phyloP scores from a whole-genome alignment of 2,113 vertebrate genomes.

The Crocuta crocuta region DNA sequence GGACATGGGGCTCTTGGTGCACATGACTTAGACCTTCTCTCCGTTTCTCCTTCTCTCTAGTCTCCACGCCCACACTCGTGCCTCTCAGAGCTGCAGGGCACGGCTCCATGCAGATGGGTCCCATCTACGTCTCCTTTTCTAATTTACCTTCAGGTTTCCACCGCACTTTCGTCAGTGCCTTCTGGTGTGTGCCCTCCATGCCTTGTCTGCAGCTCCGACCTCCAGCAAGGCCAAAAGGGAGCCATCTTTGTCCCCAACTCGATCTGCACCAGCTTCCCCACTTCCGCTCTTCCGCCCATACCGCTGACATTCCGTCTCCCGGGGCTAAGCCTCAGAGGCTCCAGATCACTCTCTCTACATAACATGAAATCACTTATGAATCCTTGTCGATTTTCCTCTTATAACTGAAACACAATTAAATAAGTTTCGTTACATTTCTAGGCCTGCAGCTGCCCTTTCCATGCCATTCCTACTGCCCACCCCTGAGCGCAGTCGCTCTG shows the following conservation, averaged over 20 bases:
- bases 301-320: not conserved
- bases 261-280: not conserved
- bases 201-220: not conserved
- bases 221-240: not conserved
- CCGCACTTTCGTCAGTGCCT: not conserved
- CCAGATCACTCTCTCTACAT: not conserved
- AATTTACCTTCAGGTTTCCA: not conserved
- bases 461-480: no score
- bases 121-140: not conserved
- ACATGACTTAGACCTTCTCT: not conserved
- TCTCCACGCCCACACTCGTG: not conserved
- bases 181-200: not conserved
- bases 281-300: not conserved
- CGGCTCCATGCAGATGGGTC: not conserved
- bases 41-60: not conserved
- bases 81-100: not conserved
- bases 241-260: not conserved
- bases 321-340: accelerated
- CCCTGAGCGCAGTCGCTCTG: not conserved
- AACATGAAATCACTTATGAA: not conserved
- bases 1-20: not conserved
- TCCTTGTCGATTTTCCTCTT: not conserved
- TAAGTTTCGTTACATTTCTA: not conserved
- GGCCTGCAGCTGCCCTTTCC: not conserved
- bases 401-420: not conserved